phyloP scores from a whole-genome alignment of 2,113 vertebrate genomes.

The Leuciscus idus region DNA sequence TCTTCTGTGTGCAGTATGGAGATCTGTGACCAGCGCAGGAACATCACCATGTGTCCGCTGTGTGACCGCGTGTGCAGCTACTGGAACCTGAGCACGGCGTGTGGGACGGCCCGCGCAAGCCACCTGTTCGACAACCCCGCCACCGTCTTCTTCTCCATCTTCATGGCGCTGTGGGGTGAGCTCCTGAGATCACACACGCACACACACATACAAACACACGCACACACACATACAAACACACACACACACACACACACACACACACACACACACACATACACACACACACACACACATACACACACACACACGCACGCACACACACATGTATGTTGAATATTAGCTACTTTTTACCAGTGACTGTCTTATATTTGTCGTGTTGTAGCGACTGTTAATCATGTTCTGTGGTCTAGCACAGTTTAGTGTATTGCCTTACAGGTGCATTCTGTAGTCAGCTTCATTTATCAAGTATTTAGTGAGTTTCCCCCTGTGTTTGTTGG shows the following conservation, averaged over 20 bases:
- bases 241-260: too few relatives aligned
- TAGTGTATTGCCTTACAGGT: too few relatives aligned
- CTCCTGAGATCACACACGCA: too few relatives aligned
- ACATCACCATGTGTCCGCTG: slow-evolving; percentile 96
- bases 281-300: too few relatives aligned
- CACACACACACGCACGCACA: too few relatives aligned
- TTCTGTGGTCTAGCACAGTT: too few relatives aligned
- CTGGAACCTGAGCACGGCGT: slow-evolving; percentile 93
- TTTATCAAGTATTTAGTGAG: too few relatives aligned
- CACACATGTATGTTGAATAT: not conserved
- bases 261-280: too few relatives aligned
- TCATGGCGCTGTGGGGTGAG: slow-evolving; percentile 98
- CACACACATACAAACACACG: too few relatives aligned
- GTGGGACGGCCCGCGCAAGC: slow-evolving; percentile 91
- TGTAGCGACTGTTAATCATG: too few relatives aligned
- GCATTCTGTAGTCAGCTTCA: accelerated
- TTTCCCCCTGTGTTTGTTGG: not conserved
- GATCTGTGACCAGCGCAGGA: slow-evolving; percentile 90
- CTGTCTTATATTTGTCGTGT: not conserved
- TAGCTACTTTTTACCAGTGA: not conserved
- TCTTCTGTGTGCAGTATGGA: slow-evolving; percentile 83
- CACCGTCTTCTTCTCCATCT: slow-evolving; percentile 97
- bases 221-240: too few relatives aligned
- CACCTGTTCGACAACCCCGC: slow-evolving; percentile 97
- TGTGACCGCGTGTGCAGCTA: slow-evolving; percentile 94